Evolutionary conservation across 2,888 invertebrate genomes (phyloP), one percentile per base, ranked within the genome.

Genomic region (Acrobasis consociella): DNA sequence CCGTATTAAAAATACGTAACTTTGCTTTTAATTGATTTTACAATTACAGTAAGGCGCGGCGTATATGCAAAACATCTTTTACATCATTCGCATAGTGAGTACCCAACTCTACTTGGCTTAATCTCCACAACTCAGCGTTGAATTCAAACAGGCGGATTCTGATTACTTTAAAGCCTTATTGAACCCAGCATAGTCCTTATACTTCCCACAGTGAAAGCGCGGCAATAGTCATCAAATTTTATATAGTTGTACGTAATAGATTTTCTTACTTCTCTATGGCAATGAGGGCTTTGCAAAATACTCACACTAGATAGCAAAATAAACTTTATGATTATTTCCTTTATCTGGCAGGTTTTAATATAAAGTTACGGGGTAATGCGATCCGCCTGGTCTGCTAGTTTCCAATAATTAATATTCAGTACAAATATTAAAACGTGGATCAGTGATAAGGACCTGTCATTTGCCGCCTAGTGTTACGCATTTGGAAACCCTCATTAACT

Each of bases 161-260:
- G 62, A 62, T 62, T 63, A 74, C 72, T 67, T 68, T 72, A 62
- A 65, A 70, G 88, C 91, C 89, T 85, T 69, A 65, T 78, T 88
- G 89, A 81, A 89, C 72, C 82, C 91, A 92, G 91, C 91, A 89
- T 85, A 89, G 86, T 86, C 81, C 78, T 56, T 46, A 55, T 37
- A 16, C 15, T 17, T 16, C 17, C 42, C 42, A 42, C 8, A 42
- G 46, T 42, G 56, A 56, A 56, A 56, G 42, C 56, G 56, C 42
- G 46, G 31, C 31, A 31, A 31, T 31, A 31, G 31, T 31, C 31
- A 31, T 31, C 31, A 8, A 5, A 2, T 31, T 31, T 31, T 7
- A n/a, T n/a, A n/a, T n/a, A 31, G 31, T 31, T 31, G 31, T 7
- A 31, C 7, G 31, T 2, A 31, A 31, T 5, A 31, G 31, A 31